Conservation (phyloP, 2,113 vertebrate genomes). For the Nothobranchius furzeri region DNA sequence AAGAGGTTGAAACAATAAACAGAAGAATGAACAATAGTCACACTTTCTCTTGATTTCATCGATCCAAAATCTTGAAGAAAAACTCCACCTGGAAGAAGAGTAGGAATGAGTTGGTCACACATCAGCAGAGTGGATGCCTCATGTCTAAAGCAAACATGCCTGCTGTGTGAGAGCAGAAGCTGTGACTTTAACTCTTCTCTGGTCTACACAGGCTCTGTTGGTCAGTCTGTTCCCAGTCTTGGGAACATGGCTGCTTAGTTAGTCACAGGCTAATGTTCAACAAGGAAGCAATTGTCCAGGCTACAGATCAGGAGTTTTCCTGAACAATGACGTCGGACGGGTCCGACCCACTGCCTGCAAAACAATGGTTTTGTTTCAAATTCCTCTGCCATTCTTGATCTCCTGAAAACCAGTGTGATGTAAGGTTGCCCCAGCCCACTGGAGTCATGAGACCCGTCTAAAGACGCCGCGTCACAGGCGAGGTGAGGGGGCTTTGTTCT, state of each 20-base stretch:
- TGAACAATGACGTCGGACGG: constrained; percentile 72
- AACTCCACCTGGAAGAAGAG: constrained; percentile 87
- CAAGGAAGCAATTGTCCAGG: constrained; percentile 75
- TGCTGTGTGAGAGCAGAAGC: too few species aligned
- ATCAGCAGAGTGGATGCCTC: neutral
- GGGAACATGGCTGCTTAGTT: constrained; percentile 65
- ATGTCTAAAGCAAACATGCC: neutral
- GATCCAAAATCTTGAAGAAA: constrained; percentile 94
- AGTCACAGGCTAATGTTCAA: constrained; percentile 81
- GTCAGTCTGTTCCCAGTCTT: constrained; percentile 36
- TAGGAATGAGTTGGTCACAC: neutral
- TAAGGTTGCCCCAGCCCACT: constrained; percentile 67
- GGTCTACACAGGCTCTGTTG: constrained; percentile 22
- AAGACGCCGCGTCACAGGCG: constrained; percentile 25
- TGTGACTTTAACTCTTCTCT: neutral
- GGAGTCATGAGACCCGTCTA: constrained; percentile 70
- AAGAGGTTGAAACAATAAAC: constrained; percentile 91
- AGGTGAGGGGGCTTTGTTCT: constrained; percentile 36
- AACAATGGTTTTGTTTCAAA: constrained; percentile 76
- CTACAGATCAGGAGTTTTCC: constrained; percentile 74
- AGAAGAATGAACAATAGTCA: constrained; percentile 44
- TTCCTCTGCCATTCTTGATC: constrained; percentile 62
- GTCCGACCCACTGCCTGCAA: constrained; percentile 68
- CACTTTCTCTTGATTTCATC: constrained; percentile 37
- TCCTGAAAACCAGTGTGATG: constrained; percentile 56